Evolutionary conservation across 2,888 invertebrate genomes (phyloP), one percentile per base, ranked within the genome.

Genomic region (Elysia crispata): DNA sequence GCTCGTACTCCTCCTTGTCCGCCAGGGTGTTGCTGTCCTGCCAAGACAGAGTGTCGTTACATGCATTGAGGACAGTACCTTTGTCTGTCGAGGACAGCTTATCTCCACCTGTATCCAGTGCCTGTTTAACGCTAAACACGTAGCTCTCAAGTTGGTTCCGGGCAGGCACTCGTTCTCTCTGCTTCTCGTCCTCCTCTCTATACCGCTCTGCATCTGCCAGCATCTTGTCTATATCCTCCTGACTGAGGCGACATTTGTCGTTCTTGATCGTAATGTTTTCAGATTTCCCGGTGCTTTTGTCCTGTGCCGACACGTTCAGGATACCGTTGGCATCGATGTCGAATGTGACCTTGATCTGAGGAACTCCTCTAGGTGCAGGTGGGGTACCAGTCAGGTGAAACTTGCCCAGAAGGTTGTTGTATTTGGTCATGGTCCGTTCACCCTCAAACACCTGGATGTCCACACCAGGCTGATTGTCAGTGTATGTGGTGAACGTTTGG

Each of bases 351-450:
- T 89, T 88, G 72, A 90, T 88, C 81, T 90, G 86, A 3, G 90
- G 90, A 1, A 90, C 86, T 18, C 90, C 89, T 30, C 89, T 80
- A 1, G 90, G 90, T 1, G 90, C 89, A 11, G 90, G 90, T 11
- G 90, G 89, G 30, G 91, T 90, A 50, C 89, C 90, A n/a, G 81
- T 82, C 57, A 91, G 83, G 25, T 90, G 89, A 69, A 90, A 90
- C 50, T 76, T 84, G 6, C 90, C 90, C 74, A 90, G 85, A 50
- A 83, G 82, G 82, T 97, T 97, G 94, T 98, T 98, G 92, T 97
- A 97, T 91, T 96, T 97, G 88, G 97, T 97, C 97, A 97, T 97
- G 76, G 97, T 96, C 86, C 97, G 95, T 93, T 98, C 97, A 82
- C 97, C 97, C 93, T 97, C 97, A 91, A 95, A 97, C 1, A 97